Conservation (phyloP, 2,888 invertebrate species). For the Chrysolina oricalcia region DNA sequence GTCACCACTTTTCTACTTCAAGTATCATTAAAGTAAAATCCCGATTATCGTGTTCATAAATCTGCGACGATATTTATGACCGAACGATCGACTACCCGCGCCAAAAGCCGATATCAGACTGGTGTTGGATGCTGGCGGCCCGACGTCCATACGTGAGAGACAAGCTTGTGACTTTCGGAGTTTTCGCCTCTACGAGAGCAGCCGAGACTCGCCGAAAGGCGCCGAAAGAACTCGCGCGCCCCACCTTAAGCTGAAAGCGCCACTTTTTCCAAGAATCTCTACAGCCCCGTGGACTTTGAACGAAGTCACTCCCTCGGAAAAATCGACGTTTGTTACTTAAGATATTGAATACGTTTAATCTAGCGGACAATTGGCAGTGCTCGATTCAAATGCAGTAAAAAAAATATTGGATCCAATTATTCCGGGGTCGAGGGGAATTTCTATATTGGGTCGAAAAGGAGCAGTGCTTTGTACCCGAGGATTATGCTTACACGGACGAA, state of each 20-base stretch:
- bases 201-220: slow-evolving; percentile 53
- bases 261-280: slow-evolving; percentile 37
- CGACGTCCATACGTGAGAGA: slow-evolving; percentile 59
- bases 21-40: neutral
- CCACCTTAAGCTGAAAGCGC: slow-evolving; percentile 58
- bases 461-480: slow-evolving; percentile 56
- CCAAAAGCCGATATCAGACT: slow-evolving; percentile 63
- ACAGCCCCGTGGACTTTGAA: slow-evolving; percentile 47
- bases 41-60: neutral
- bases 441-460: slow-evolving; percentile 50
- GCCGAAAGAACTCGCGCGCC: slow-evolving; percentile 53
- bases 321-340: slow-evolving; percentile 62
- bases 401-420: slow-evolving; percentile 58
- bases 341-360: slow-evolving; percentile 67
- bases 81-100: slow-evolving; percentile 52
- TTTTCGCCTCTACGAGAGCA: slow-evolving; percentile 74
- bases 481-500: slow-evolving; percentile 65
- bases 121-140: slow-evolving; percentile 64
- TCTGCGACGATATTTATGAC: slow-evolving; percentile 5
- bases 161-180: slow-evolving; percentile 68
- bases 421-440: slow-evolving; percentile 50
- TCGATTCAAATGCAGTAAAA: slow-evolving; percentile 32
- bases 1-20: neutral
- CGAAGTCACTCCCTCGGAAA: slow-evolving; percentile 56
- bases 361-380: slow-evolving; percentile 66